A percentile compares a stretch with the other conserved stretches of the same genome.
These are phyloP conservation scores for Salarias fasciatus DNA, from an alignment of 2,797 vertebrate genomes.

Conservation along the genomic window DNA sequence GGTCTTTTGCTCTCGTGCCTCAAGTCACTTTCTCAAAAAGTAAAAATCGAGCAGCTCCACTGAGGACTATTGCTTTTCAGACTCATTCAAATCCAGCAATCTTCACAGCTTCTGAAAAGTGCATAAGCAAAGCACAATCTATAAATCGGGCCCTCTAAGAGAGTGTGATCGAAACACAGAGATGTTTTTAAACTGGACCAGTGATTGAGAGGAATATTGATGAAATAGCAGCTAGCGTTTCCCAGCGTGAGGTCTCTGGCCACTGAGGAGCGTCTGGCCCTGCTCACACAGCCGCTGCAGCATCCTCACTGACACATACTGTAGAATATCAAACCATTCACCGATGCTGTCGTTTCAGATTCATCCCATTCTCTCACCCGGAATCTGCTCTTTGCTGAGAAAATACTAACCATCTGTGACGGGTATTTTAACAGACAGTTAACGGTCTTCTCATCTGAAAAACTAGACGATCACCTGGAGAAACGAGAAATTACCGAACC, in stretches of 20 bases:
- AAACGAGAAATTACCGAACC: neutral
- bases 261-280: neutral
- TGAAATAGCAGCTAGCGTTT: neutral
- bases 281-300: conserved; percentile 1
- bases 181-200: neutral
- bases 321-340: conserved; percentile 1
- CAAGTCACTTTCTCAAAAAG: neutral
- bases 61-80: conserved; percentile 1
- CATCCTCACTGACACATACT: neutral
- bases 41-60: neutral
- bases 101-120: neutral
- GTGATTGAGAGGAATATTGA: neutral
- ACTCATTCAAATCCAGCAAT: neutral
- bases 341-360: too few species aligned
- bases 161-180: neutral
- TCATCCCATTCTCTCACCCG: too few species aligned
- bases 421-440: neutral
- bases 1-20: conserved; percentile 2
- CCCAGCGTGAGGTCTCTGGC: neutral
- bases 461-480: neutral
- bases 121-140: too few species aligned
- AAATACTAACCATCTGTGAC: neutral
- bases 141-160: neutral
- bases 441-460: neutral
- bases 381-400: neutral